A percentile compares a stretch with the other conserved stretches of the same genome.
phyloP scores from a whole-genome alignment of 2,797 vertebrate genomes.

The Tragopan temminckii region DNA sequence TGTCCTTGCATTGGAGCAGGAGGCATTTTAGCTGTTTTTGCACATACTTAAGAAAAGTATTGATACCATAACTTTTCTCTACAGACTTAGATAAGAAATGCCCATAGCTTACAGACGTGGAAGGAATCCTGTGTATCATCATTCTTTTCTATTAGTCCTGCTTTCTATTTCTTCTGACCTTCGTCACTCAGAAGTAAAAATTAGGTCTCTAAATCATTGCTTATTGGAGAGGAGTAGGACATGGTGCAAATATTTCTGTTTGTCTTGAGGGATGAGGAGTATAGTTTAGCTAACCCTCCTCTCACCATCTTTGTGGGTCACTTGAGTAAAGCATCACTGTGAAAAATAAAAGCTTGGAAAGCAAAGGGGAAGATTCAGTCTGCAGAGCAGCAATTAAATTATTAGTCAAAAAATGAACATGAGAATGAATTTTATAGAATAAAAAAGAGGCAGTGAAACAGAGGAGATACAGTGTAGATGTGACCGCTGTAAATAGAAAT shows the following conservation, averaged over 20 bases:
- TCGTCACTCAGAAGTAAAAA: background rate
- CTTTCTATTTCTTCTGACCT: slow-evolving; percentile 4
- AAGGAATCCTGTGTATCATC: background rate
- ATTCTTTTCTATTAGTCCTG: background rate
- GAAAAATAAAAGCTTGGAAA: background rate
- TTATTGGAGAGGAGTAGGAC: background rate
- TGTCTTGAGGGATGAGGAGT: background rate
- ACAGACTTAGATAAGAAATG: background rate
- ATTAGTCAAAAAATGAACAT: background rate
- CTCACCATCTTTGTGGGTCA: background rate
- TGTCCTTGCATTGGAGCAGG: background rate
- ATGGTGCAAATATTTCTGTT: background rate
- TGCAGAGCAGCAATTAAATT: background rate
- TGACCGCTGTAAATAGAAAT: background rate
- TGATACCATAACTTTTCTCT: slow-evolving; percentile 12
- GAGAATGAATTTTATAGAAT: background rate
- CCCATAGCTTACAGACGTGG: background rate
- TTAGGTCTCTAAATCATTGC: background rate
- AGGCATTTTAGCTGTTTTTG: slow-evolving; percentile 25
- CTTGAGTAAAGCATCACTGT: fast-evolving
- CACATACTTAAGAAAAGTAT: background rate
- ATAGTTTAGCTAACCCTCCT: background rate
- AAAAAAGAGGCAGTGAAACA: background rate
- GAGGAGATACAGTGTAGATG: background rate
- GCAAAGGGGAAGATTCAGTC: background rate